Evolutionary conservation across 2,113 vertebrate species (phyloP), one percentile per base, ranked within the genome.

Genomic region (Ciconia boyciana): DNA sequence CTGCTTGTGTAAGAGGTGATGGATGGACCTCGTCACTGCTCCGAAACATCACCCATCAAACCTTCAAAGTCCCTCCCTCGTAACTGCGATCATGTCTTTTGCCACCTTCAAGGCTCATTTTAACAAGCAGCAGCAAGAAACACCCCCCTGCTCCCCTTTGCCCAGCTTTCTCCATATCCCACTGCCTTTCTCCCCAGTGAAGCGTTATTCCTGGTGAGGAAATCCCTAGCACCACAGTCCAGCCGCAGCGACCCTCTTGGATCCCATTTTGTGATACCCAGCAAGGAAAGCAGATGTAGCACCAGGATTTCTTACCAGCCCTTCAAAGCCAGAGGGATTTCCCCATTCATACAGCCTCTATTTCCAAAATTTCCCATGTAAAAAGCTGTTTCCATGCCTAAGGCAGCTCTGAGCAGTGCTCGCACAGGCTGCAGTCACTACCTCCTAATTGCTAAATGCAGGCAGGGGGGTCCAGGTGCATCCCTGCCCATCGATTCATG

Each of bases 371-470:
- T 39, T 29, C 26, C 49, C 22, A 1, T 5, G 29, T n/a, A 20
- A 76, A 48, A 65, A 60, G n/a, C n/a, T 39, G 8, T 16, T 58
- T 8, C 28, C 5, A 4, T 15, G 39, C 17, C 65, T 29, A 41
- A 41, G 34, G 48, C 46, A 39, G 28, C 5, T 6, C 43, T 3
- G 6, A 54, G 28, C 60, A 44, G 58, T 1, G 0, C 69, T 25
- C 8, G 17, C 51, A 17, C 3, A 2, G 48, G 21, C 26, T 39
- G 44, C 25, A 10, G 16, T 26, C 0, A 0, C 39, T 54, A 9
- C 41, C 34, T 7, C 15, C 9, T 8, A 7, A 26, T 9, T 5
- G 14, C 31, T 1, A 26, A 36, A 34, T 5, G n/a, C 11, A 4
- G 21, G 15, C 25, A 17, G n/a, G 4, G 4, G 13, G 4, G 11